Evolutionary conservation across 2,888 invertebrate genomes (phyloP).

Genomic region (Cheilosia variabilis): DNA sequence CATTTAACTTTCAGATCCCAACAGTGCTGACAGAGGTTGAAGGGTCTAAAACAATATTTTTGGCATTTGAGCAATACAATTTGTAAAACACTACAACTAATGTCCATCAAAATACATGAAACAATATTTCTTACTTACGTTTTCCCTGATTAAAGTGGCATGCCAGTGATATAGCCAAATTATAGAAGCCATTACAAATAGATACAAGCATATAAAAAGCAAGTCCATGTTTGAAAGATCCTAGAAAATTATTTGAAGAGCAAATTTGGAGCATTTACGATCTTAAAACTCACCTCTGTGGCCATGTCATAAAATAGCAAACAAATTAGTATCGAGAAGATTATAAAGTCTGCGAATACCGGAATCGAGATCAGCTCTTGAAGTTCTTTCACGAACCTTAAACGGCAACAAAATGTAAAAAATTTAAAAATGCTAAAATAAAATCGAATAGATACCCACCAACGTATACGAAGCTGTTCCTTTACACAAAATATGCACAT

Average conservation of each 20-base stretch:
- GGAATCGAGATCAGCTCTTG: constrained; percentile 78
- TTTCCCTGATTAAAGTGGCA: constrained; percentile 78
- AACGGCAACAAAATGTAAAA: neutral
- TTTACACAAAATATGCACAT: constrained; percentile 77
- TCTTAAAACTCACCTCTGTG: constrained; percentile 77
- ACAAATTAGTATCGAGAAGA: constrained; percentile 80
- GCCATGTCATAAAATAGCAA: constrained; percentile 79
- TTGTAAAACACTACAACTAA: no score
- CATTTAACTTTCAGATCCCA: no score
- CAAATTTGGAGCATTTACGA: no score
- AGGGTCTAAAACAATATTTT: no score
- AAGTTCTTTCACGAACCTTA: constrained; percentile 76
- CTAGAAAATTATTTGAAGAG: constrained; percentile 53
- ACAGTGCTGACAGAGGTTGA: no score
- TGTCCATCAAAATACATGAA: no score
- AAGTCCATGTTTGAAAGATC: constrained; percentile 78
- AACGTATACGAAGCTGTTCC: constrained; percentile 78
- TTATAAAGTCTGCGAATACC: constrained; percentile 80
- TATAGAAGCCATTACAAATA: constrained; percentile 78
- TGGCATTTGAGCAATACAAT: no score
- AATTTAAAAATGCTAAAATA: no score
- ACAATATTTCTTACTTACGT: constrained; percentile 70
- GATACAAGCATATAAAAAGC: constrained; percentile 78
- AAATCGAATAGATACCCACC: constrained; percentile 43
- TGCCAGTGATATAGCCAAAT: constrained; percentile 81